A percentile compares a stretch with the other conserved stretches of the same genome.
Evolutionary conservation across 2,888 invertebrate species (phyloP).

Genomic region (Cheilosia pagana): DNA sequence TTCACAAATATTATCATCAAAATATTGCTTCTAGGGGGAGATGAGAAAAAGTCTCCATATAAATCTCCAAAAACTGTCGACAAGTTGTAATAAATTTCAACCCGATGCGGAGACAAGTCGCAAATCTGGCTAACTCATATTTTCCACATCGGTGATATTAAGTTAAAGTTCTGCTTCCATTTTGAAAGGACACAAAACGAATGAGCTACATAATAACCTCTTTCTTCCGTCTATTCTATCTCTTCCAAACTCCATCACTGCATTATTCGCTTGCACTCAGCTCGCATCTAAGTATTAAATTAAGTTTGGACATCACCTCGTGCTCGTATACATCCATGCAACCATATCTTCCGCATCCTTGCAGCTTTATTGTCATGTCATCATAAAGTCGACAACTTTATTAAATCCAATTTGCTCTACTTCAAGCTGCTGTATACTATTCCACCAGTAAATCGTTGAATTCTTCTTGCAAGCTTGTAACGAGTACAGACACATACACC

Average conservation of each 20-base stretch:
- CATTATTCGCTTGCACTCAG: constrained; percentile 1
- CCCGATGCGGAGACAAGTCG: constrained; percentile 1
- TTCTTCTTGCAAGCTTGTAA: constrained; percentile 11
- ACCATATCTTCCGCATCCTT: constrained; percentile 56
- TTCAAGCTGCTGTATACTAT: constrained; percentile 29
- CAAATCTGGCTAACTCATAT: constrained; percentile 41
- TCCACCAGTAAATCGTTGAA: constrained; percentile 32
- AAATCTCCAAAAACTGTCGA: neutral
- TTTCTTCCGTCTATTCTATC: neutral
- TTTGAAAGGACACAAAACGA: constrained; percentile 19
- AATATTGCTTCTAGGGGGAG: neutral
- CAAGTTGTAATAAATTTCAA: constrained; percentile 25
- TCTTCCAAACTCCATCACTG: constrained; percentile 10
- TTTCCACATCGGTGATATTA: constrained; percentile 42
- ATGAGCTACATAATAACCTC: neutral
- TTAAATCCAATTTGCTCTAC: constrained; percentile 67
- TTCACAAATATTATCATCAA: neutral
- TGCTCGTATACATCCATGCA: constrained; percentile 22
- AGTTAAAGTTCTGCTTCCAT: constrained; percentile 13
- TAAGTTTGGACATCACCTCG: constrained; percentile 48
- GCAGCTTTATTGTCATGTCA: constrained; percentile 61
- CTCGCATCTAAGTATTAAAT: constrained; percentile 30
- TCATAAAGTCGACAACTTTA: constrained; percentile 72
- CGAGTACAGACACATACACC: neutral
- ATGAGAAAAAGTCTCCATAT: neutral